Conservation (phyloP, 2,113 vertebrate species). For the Psilopogon haemacephalus region DNA sequence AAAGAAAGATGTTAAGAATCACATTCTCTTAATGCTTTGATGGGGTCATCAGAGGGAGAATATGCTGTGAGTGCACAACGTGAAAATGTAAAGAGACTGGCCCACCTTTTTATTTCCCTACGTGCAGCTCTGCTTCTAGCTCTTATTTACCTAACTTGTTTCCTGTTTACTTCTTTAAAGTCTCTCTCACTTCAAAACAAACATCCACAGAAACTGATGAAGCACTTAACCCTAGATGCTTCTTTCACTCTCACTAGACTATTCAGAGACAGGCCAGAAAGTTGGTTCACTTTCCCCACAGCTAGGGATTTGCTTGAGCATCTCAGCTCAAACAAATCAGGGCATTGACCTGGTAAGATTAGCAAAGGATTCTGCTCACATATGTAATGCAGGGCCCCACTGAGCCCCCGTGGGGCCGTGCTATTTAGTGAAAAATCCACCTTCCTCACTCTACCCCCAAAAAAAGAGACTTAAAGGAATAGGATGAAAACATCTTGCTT, state of each 20-base stretch:
- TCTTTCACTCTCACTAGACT: neutral
- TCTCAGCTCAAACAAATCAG: neutral
- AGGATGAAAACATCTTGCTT: neutral
- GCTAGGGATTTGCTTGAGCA: neutral
- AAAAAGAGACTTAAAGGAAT: neutral
- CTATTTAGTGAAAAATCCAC: neutral
- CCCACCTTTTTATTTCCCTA: neutral
- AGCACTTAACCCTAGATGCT: neutral
- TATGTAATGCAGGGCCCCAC: neutral
- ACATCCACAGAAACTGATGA: neutral
- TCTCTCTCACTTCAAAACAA: neutral
- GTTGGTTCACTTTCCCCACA: neutral
- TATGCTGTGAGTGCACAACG: neutral
- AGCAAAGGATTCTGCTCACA: neutral
- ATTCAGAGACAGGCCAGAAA: neutral
- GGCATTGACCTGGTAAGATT: neutral
- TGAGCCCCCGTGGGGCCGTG: neutral
- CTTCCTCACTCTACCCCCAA: accelerated
- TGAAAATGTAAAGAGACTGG: neutral
- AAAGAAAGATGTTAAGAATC: neutral
- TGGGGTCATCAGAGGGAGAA: neutral
- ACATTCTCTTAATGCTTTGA: neutral
- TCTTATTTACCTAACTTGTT: neutral
- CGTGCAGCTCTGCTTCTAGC: neutral
- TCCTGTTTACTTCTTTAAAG: neutral